Evolutionary conservation across 1,140 invertebrate genomes (phyloP).

Genomic region (Bombus affinis): DNA sequence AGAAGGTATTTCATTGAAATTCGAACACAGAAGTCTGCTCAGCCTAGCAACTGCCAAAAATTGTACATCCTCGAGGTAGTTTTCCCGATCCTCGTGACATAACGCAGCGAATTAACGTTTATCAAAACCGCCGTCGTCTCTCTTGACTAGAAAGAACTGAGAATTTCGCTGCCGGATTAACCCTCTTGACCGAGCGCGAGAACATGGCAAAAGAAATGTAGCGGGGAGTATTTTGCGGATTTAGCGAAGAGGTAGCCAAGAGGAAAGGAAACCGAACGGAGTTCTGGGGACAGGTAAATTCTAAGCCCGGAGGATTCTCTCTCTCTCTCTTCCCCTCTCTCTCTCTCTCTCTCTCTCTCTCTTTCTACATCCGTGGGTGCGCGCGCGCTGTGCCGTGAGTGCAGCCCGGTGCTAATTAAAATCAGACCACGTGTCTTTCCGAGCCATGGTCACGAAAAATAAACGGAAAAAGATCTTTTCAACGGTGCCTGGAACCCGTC

Average conservation of each 20-base stretch:
- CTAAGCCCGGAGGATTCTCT: slow-evolving; percentile 68
- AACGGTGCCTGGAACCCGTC: slow-evolving; percentile 54
- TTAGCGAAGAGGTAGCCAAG: slow-evolving; percentile 6
- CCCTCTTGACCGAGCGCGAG: slow-evolving; percentile 63
- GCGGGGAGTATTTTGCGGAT: not conserved
- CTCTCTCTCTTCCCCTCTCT: no score
- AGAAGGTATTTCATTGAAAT: not conserved
- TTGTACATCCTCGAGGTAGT: no score
- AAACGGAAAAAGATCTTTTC: slow-evolving; percentile 77
- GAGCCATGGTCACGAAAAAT: slow-evolving; percentile 74
- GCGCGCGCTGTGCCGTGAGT: slow-evolving; percentile 48
- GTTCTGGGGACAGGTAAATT: slow-evolving; percentile 64
- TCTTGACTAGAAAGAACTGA: slow-evolving; percentile 4
- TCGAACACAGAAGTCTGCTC: not conserved
- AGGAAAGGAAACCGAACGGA: slow-evolving; percentile 21
- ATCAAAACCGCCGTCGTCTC: not conserved
- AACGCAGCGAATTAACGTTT: slow-evolving; percentile 2
- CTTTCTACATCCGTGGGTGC: slow-evolving; percentile 38
- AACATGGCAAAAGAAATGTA: slow-evolving; percentile 42
- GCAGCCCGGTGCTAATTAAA: slow-evolving; percentile 73
- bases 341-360: no score
- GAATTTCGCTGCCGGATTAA: slow-evolving; percentile 52
- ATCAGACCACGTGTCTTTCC: slow-evolving; percentile 74
- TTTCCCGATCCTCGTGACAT: no score
- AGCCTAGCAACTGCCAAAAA: no score